These are phyloP conservation scores for Acanthiza pusilla DNA, from an alignment of 2,797 vertebrate species.

Conservation along the genomic window DNA sequence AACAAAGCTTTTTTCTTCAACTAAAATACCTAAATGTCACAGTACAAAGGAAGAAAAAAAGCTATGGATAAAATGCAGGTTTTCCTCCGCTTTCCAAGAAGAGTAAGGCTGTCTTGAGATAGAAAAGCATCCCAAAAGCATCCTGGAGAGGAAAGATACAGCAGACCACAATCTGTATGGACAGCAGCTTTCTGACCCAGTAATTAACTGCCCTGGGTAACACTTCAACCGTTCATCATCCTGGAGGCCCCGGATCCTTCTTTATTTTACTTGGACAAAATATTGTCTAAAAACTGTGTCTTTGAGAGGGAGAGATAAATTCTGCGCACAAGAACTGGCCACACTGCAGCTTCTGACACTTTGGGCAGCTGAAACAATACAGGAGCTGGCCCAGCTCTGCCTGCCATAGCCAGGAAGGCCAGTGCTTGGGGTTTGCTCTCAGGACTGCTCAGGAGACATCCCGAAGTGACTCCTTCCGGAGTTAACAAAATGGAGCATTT, in stretches of 20 bases:
- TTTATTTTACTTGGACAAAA: neutral
- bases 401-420: neutral
- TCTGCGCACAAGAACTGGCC: neutral
- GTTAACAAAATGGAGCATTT: neutral
- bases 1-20: neutral
- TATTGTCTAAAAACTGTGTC: neutral
- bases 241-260: neutral
- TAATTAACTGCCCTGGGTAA: neutral
- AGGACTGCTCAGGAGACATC: neutral
- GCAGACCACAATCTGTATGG: fast-evolving
- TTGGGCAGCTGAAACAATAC: neutral
- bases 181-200: neutral
- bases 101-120: neutral
- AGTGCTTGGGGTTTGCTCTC: neutral
- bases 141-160: neutral
- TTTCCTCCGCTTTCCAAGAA: neutral
- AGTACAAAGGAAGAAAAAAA: neutral
- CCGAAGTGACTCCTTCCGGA: neutral
- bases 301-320: neutral
- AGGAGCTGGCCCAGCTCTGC: neutral
- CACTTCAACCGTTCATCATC: neutral
- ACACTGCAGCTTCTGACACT: neutral
- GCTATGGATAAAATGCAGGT: neutral
- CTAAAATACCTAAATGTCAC: neutral
- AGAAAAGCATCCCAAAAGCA: neutral